These are phyloP conservation scores for Aythya baeri DNA, from an alignment of 2,113 vertebrate genomes.

Conservation along the genomic window DNA sequence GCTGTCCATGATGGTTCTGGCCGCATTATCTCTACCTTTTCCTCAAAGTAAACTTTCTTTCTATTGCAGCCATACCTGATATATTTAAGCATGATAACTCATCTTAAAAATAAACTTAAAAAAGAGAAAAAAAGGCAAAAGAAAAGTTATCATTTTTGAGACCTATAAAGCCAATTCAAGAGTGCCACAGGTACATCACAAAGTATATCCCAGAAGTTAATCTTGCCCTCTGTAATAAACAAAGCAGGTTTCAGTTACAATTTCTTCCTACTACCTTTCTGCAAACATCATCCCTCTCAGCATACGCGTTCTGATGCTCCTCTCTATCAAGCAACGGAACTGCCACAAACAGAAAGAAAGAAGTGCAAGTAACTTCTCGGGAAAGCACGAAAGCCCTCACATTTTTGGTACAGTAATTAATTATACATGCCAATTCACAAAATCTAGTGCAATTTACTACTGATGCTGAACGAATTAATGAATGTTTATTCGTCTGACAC, in stretches of 20 bases:
- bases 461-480: constrained; percentile 59
- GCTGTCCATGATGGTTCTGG: accelerated
- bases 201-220: background rate
- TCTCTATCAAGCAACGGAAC: constrained; percentile 15
- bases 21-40: background rate
- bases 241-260: background rate
- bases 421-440: constrained; percentile 56
- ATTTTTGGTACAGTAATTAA: constrained; percentile 11
- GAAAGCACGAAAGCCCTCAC: background rate
- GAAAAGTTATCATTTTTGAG: background rate
- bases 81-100: background rate
- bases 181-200: background rate
- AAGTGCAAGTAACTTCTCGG: background rate
- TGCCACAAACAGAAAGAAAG: constrained; percentile 22
- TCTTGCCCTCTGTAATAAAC: background rate
- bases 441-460: constrained; percentile 53
- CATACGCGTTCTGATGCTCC: background rate
- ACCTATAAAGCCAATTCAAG: background rate
- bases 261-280: background rate
- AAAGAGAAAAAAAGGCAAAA: background rate
- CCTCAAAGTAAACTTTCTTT: constrained; percentile 24
- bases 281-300: constrained; percentile 19
- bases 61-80: background rate
- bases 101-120: background rate
- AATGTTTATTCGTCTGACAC: constrained; percentile 27